phyloP scores from a whole-genome alignment of 2,888 invertebrate genomes.

The Tethea ocularis region DNA sequence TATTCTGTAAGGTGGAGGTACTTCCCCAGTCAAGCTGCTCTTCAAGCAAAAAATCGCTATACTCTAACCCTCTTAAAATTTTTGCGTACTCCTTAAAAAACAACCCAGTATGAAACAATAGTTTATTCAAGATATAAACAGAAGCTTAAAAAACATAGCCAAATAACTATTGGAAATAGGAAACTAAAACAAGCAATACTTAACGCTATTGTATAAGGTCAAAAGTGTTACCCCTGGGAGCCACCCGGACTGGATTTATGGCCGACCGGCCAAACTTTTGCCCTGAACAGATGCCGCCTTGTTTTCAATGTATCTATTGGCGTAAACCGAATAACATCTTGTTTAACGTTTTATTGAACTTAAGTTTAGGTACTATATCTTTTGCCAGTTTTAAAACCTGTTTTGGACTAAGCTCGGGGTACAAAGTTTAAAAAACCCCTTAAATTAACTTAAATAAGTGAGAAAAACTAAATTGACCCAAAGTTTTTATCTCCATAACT shows the following conservation, averaged over 20 bases:
- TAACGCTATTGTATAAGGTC: constrained; percentile 36
- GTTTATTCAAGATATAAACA: neutral
- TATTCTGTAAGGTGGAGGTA: too few relatives aligned
- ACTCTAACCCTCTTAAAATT: too few relatives aligned
- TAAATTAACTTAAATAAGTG: neutral
- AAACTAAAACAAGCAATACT: constrained; percentile 2
- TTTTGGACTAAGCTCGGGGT: too few relatives aligned
- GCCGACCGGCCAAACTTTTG: constrained; percentile 29
- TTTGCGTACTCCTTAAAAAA: too few relatives aligned
- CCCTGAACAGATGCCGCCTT: constrained; percentile 34
- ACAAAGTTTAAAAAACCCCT: neutral
- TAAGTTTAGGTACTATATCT: constrained; percentile 8
- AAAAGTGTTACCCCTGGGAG: constrained; percentile 32
- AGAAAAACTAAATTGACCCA: neutral
- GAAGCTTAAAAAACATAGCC: neutral
- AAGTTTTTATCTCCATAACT: constrained; percentile 15
- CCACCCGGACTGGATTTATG: constrained; percentile 39
- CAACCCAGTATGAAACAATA: too few relatives aligned
- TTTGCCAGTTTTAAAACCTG: too few relatives aligned
- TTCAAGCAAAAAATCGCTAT: too few relatives aligned
- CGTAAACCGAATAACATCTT: neutral
- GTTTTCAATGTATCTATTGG: constrained; percentile 14
- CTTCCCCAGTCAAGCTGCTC: too few relatives aligned
- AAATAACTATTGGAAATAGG: neutral
- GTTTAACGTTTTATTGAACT: neutral